A percentile compares a stretch with the other conserved stretches of the same genome.
These are phyloP conservation scores for Halichoeres trimaculatus DNA, from an alignment of 2,113 vertebrate genomes.

Conservation along the genomic window DNA sequence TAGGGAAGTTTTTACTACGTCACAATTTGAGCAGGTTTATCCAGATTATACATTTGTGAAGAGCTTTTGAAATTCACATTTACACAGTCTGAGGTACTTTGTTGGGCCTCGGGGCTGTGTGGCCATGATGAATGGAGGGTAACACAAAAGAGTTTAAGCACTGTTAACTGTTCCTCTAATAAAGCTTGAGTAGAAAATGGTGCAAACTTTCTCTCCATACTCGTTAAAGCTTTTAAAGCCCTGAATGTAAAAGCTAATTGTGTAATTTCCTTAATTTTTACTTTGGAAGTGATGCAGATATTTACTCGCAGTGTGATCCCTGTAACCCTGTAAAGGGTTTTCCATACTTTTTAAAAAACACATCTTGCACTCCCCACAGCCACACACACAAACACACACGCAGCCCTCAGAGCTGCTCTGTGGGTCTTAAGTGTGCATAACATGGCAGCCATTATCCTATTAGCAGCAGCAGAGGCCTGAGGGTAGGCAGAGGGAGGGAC, in stretches of 20 bases:
- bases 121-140: not conserved
- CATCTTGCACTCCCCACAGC: conserved; percentile 32
- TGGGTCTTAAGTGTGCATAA: conserved; percentile 79
- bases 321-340: conserved; percentile 34
- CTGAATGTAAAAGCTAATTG: conserved; percentile 2
- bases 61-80: conserved; percentile 1
- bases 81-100: conserved; percentile 9
- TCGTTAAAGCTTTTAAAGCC: not conserved
- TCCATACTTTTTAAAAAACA: conserved; percentile 30
- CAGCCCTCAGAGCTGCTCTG: conserved; percentile 62
- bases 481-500: conserved; percentile 35
- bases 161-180: conserved; percentile 1
- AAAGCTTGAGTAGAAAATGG: conserved; percentile 25
- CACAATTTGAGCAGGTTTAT: not conserved
- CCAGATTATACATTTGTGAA: conserved; percentile 13
- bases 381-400: conserved; percentile 23
- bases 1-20: not conserved
- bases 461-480: conserved; percentile 73
- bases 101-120: not conserved
- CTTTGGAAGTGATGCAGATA: conserved; percentile 14
- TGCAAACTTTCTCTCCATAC: not conserved
- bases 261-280: conserved; percentile 23
- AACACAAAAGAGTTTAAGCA: not conserved
- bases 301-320: not conserved
- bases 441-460: conserved; percentile 86